These are phyloP conservation scores for Ahaetulla prasina DNA, from an alignment of 2,113 vertebrate genomes.

Conservation along the genomic window DNA sequence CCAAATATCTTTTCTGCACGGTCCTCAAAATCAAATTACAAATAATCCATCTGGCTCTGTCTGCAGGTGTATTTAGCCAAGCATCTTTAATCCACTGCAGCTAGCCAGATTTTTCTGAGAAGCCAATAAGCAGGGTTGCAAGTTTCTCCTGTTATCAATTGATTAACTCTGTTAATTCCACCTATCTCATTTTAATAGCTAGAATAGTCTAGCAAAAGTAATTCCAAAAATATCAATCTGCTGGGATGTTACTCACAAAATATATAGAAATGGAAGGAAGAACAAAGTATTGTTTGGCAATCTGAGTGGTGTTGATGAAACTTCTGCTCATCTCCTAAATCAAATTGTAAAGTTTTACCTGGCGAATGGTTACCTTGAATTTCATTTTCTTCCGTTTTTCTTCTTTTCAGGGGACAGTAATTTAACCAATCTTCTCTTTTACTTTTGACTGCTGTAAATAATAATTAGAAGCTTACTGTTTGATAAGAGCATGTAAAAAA, in stretches of 20 bases:
- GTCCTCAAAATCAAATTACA: background rate
- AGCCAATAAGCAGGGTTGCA: background rate
- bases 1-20: background rate
- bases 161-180: background rate
- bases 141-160: background rate
- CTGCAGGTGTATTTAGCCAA: background rate
- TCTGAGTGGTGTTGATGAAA: background rate
- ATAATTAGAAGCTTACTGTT: conserved; percentile 44
- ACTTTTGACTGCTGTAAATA: conserved; percentile 72
- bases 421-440: conserved; percentile 79
- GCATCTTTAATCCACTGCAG: background rate
- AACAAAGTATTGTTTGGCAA: background rate
- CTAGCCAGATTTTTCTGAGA: background rate
- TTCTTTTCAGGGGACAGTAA: conserved; percentile 56
- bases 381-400: conserved; percentile 43
- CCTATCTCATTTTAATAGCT: background rate
- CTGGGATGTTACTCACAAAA: background rate
- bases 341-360: background rate
- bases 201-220: background rate
- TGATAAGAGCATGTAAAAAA: background rate
- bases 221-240: background rate
- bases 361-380: conserved; percentile 62
- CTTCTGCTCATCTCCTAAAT: background rate
- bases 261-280: background rate
- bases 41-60: background rate